These are phyloP conservation scores for Pardalotus punctatus DNA, from an alignment of 2,113 vertebrate species.

Conservation along the genomic window DNA sequence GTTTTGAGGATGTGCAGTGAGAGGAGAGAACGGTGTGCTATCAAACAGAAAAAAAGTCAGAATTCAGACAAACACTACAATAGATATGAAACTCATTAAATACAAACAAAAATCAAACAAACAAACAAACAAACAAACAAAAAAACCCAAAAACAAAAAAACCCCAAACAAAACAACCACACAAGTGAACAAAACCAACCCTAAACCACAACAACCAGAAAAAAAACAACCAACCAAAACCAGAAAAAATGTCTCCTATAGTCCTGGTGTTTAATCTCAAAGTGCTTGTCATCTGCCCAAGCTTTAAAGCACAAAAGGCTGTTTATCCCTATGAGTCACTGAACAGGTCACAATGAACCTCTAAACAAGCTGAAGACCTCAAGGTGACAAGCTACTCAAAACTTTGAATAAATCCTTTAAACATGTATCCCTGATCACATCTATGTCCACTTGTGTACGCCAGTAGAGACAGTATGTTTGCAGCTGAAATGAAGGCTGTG, in stretches of 20 bases:
- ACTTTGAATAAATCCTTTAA: neutral
- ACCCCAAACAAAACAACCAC: neutral
- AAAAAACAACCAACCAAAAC: neutral
- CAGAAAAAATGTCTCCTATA: neutral
- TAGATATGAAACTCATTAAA: neutral
- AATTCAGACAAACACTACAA: neutral
- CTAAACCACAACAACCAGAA: neutral
- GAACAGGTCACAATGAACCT: neutral
- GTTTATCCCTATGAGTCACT: neutral
- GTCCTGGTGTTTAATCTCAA: neutral
- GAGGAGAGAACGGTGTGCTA: neutral
- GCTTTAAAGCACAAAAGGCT: slow-evolving; percentile 26
- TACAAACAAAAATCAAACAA: too few species aligned
- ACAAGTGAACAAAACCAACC: neutral
- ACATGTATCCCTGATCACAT: rapidly evolving
- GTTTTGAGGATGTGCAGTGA: neutral
- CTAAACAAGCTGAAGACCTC: neutral
- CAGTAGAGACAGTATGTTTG: neutral
- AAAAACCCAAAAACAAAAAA: neutral
- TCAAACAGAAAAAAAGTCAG: neutral
- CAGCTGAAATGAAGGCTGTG: neutral
- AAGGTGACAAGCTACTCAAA: neutral
- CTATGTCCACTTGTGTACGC: neutral
- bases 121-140: too few species aligned
- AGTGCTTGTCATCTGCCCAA: neutral